Evolutionary conservation across 2,888 invertebrate genomes (phyloP).

Genomic region (Biston stratarius): DNA sequence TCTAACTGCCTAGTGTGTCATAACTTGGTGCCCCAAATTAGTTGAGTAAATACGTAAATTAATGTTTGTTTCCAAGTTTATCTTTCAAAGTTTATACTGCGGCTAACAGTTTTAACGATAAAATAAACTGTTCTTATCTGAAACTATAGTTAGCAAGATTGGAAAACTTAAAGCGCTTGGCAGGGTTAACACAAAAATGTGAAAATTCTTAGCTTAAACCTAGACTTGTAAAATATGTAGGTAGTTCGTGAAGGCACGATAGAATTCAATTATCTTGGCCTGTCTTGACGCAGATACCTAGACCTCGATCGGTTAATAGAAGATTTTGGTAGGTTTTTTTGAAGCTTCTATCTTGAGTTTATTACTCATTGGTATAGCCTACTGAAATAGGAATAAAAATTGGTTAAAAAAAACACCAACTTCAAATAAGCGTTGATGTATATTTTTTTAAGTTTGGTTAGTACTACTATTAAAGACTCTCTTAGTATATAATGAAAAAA

Average conservation of each 20-base stretch:
- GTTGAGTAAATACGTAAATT: constrained; percentile 14
- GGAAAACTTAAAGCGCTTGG: constrained; percentile 39
- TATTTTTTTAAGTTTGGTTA: too few relatives aligned
- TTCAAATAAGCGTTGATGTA: too few relatives aligned
- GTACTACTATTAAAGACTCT: too few relatives aligned
- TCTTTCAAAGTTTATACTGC: constrained; percentile 1
- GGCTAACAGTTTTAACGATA: constrained; percentile 1
- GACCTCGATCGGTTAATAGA: not conserved
- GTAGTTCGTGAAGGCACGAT: constrained; percentile 14
- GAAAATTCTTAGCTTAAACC: constrained; percentile 24
- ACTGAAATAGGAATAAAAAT: too few relatives aligned
- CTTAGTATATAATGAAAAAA: too few relatives aligned
- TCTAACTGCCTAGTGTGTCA: constrained; percentile 2
- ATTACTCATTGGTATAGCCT: too few relatives aligned
- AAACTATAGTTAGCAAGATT: constrained; percentile 34
- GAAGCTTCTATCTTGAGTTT: not conserved
- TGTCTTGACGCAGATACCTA: not conserved
- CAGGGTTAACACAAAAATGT: constrained; percentile 31
- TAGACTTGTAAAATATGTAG: constrained; percentile 27
- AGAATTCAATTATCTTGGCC: constrained; percentile 22
- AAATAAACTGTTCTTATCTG: constrained; percentile 13
- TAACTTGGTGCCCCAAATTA: constrained; percentile 9
- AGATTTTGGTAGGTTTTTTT: not conserved
- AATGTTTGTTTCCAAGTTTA: not conserved
- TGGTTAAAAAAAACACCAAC: too few relatives aligned